Base-by-base conservation (phyloP, 2,113 vertebrate genomes). In the zebrafish (Danio rerio) region DNA sequence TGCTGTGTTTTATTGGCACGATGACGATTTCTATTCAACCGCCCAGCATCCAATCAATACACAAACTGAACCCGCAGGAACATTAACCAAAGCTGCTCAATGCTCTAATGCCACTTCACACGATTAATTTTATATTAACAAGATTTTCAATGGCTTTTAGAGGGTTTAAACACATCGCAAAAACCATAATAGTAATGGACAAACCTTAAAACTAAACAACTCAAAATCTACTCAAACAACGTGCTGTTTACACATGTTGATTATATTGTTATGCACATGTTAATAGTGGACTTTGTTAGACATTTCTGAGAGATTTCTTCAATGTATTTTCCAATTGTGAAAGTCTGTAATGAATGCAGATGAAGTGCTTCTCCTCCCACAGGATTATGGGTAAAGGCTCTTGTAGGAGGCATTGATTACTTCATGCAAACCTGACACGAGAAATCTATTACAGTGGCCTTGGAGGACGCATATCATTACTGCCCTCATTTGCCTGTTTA, bases 371-470 rank as follows among this genome's bases (percentile, higher is more conserved):
- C 72, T 63, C 15, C 18, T 73, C 55, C 9, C 18, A 40, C 4
- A 16, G 62, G 71, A 61, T 69, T 66, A 13, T 52, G 21, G 52
- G 62, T 78, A 50, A 13, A 18, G 56, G 18, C 20, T 81, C 18
- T 61, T 79, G 56, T 62, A 49, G 20, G 69, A 58, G 70, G 61
- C 10, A 74, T 56, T 61, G 73, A 84, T 83, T 71, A 49, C 45
- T 74, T 70, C 50, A 43, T 16, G 49, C 47, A 69, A 74, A 78
- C 56, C n/a, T 31, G 74, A 49, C 70, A 72, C 7, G 16, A 69
- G 73, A 45, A 50, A 72, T 71, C 58, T 81, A 58, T 71, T 61
- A 58, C 20, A 0, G 20, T 16, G 0, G 13, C 71, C 78, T 43
- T 21, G 69, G 15, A 45, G 42, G 73, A 81, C 2, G 40, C 58